A percentile compares a stretch with the other conserved stretches of the same genome.
These are phyloP conservation scores for Dascyllus trimaculatus DNA, from an alignment of 2,113 vertebrate species.

Conservation along the genomic window DNA sequence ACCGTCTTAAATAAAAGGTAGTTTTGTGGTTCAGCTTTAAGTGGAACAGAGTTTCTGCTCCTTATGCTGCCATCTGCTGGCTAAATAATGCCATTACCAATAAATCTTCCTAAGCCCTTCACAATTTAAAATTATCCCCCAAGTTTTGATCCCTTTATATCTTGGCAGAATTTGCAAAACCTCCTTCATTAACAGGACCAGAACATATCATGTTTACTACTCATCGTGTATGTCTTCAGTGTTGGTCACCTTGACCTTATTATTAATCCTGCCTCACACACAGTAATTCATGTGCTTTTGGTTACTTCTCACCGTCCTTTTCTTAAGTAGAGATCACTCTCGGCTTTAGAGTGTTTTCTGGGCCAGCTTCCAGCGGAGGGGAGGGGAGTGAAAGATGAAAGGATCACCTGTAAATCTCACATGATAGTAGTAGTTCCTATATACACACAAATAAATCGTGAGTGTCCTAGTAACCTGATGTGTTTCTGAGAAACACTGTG, in stretches of 20 bases:
- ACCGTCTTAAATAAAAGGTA: not conserved
- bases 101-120: not conserved
- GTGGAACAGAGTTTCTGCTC: not conserved
- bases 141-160: not conserved
- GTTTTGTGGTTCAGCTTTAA: slow-evolving; percentile 19
- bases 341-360: slow-evolving; percentile 83
- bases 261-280: slow-evolving; percentile 31
- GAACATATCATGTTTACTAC: not conserved
- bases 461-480: slow-evolving; percentile 54
- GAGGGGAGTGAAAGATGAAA: slow-evolving; percentile 39
- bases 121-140: slow-evolving; percentile 6
- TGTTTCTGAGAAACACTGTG: slow-evolving; percentile 56
- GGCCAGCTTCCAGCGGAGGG: slow-evolving; percentile 47
- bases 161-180: slow-evolving; percentile 1
- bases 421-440: slow-evolving; percentile 30
- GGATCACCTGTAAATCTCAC: slow-evolving; percentile 56
- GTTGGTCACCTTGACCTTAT: not conserved
- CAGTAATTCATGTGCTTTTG: not conserved
- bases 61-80: slow-evolving; percentile 66
- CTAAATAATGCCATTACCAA: not conserved
- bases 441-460: slow-evolving; percentile 54
- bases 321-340: slow-evolving; percentile 75
- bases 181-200: not conserved
- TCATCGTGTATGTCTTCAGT: not conserved
- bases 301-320: slow-evolving; percentile 13